Base-by-base conservation (phyloP, 2,113 vertebrate species). In the Andinoacara biseriatus region DNA sequence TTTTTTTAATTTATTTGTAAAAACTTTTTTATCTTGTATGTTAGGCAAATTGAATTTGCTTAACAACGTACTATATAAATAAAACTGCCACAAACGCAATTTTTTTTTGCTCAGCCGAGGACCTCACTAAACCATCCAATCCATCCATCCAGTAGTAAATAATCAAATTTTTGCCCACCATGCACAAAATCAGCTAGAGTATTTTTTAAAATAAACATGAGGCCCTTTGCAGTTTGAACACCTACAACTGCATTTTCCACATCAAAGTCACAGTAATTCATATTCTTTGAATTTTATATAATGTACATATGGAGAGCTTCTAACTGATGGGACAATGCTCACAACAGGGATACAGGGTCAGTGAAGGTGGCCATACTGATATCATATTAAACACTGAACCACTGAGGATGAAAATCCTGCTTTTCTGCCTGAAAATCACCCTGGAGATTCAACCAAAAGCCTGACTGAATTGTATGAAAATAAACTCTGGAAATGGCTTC, bases 381-480 rank as follows among this genome's bases (percentile, higher is more conserved):
- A 6, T 99, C 98, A 74, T 95, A 96, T 93, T 96, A 99, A 77
- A 98, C 96, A 58, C 99, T 99, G 90, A 98, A 98, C 98, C 98
- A 99, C 87, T 99, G 98, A 0, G 97, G 98, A 87, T 99, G 98
- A 91, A 99, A 98, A 92, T 99, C 98, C 97, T 99, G 98, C 96
- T 98, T 99, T 95, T 99, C 98, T 54, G 98, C 97, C 84, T 99
- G 3, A 99, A 89, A 87, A 98, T 98, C 74, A 99, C 97, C 61
- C 97, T 96, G 6, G 97, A 97, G 97, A 99, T 99, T 93, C 99
- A 99, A 67, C 98, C 97, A 76, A 99, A 99, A 33, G 98, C 97
- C 98, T 99, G 96, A 63, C 98, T 99, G 90, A 99, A 99, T 90
- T 99, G 97, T 96, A 98, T 99, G 90, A 99, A 99, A 72, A 97